These are phyloP conservation scores for Charina bottae DNA, from an alignment of 2,113 vertebrate genomes.

Conservation along the genomic window DNA sequence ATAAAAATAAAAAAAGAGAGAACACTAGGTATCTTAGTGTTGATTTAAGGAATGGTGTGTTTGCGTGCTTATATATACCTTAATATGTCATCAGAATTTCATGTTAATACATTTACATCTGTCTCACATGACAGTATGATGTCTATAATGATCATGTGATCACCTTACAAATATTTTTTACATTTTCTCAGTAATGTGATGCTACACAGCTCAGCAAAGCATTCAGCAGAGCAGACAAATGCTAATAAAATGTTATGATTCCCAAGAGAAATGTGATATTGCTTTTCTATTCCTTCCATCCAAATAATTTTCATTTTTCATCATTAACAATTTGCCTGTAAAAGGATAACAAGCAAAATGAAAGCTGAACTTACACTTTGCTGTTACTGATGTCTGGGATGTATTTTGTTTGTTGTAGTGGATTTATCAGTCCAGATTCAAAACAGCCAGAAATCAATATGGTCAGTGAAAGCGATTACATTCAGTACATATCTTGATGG, in stretches of 20 bases:
- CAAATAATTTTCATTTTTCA: slow-evolving; percentile 17
- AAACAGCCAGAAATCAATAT: slow-evolving; percentile 12
- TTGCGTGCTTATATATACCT: background rate
- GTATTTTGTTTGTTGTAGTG: background rate
- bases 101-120: background rate
- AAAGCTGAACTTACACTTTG: slow-evolving; percentile 16
- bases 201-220: background rate
- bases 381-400: background rate
- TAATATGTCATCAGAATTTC: background rate
- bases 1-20: too few relatives aligned
- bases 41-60: background rate
- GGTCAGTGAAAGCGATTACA: background rate
- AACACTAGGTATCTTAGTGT: background rate
- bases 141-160: slow-evolving; percentile 3
- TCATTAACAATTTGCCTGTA: slow-evolving; percentile 19
- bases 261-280: slow-evolving; percentile 6
- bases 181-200: slow-evolving; percentile 22
- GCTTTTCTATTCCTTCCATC: slow-evolving; percentile 7
- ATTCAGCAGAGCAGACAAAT: slow-evolving; percentile 25
- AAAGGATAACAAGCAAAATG: slow-evolving; percentile 3
- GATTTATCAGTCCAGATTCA: background rate
- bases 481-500: background rate
- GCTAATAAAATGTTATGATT: slow-evolving; percentile 14
- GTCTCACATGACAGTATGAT: background rate
- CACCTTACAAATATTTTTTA: slow-evolving; percentile 10